These are phyloP conservation scores for Byasa hedistus DNA, from an alignment of 2,888 invertebrate species.

Conservation along the genomic window DNA sequence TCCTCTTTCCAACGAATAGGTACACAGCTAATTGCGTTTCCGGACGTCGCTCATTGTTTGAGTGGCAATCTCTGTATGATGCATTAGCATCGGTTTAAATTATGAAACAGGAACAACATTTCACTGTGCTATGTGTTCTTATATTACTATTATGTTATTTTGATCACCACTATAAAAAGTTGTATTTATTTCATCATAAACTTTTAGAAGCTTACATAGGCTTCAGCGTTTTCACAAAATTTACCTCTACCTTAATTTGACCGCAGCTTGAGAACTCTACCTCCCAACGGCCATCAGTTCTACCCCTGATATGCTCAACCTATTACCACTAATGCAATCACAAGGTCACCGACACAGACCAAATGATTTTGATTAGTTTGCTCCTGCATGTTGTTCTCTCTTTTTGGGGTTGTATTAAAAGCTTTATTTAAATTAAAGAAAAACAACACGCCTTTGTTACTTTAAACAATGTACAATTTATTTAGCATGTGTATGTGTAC, in stretches of 20 bases:
- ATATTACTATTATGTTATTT: not conserved
- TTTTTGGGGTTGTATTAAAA: too few species aligned
- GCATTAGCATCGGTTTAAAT: conserved; percentile 42
- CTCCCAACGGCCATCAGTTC: too few species aligned
- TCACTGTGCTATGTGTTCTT: conserved; percentile 6
- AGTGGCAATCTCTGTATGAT: conserved; percentile 54
- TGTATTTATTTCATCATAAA: not conserved
- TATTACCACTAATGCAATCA: too few species aligned
- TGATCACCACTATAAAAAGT: not conserved
- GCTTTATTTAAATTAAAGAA: too few species aligned
- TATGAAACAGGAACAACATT: conserved; percentile 27
- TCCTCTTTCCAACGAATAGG: conserved; percentile 71
- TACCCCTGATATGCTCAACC: too few species aligned
- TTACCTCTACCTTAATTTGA: too few species aligned
- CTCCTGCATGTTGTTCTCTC: too few species aligned
- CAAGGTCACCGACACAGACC: too few species aligned
- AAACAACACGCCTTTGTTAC: not conserved
- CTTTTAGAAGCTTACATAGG: not conserved
- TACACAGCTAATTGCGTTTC: conserved; percentile 75
- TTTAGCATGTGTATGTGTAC: not conserved
- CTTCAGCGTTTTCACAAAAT: too few species aligned
- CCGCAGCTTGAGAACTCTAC: too few species aligned
- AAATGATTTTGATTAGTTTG: too few species aligned
- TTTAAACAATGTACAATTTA: not conserved
- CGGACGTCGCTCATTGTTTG: conserved; percentile 74